phyloP scores from a whole-genome alignment of 30 jellyfish, hydroid and myxozoan genomes.

The Chrysaora quinquecirrha region DNA sequence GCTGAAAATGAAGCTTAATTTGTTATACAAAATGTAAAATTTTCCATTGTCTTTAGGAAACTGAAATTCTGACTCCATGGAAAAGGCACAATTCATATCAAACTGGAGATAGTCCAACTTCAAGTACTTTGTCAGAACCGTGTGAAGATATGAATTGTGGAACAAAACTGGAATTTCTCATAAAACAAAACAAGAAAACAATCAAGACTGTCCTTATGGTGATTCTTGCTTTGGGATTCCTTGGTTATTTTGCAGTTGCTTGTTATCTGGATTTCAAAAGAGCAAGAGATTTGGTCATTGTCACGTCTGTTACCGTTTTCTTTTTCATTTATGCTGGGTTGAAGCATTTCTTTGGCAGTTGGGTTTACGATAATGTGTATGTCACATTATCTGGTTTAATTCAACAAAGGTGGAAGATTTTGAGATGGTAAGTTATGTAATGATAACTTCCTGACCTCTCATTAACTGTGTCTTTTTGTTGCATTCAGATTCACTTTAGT shows the following conservation, averaged over 20 bases:
- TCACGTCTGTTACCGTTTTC: conserved; percentile 54
- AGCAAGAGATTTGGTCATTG: conserved; percentile 68
- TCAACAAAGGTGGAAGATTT: conserved; percentile 37
- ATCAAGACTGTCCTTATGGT: conserved; percentile 13
- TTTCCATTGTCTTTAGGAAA: background rate
- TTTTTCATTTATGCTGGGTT: conserved; percentile 45
- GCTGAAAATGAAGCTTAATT: no score
- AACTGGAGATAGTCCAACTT: conserved; percentile 5
- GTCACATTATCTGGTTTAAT: conserved; percentile 25
- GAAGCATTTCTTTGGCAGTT: conserved; percentile 45
- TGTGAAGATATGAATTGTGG: conserved; percentile 24
- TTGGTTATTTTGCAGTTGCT: conserved; percentile 58
- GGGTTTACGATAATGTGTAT: conserved; percentile 20
- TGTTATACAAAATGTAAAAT: no score
- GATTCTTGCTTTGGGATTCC: conserved; percentile 4
- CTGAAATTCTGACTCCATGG: background rate
- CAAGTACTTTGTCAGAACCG: conserved; percentile 4
- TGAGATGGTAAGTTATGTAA: conserved; percentile 59
- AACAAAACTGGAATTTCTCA: conserved; percentile 19
- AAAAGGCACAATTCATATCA: conserved; percentile 23
- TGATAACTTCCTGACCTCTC: conserved; percentile 1
- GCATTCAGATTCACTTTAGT: no score
- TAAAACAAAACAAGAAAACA: conserved; percentile 30
- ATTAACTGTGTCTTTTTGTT: no score
- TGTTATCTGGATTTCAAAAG: conserved; percentile 65